These are phyloP conservation scores for Cyaniris semiargus DNA, from an alignment of 2,888 invertebrate species.

Conservation along the genomic window DNA sequence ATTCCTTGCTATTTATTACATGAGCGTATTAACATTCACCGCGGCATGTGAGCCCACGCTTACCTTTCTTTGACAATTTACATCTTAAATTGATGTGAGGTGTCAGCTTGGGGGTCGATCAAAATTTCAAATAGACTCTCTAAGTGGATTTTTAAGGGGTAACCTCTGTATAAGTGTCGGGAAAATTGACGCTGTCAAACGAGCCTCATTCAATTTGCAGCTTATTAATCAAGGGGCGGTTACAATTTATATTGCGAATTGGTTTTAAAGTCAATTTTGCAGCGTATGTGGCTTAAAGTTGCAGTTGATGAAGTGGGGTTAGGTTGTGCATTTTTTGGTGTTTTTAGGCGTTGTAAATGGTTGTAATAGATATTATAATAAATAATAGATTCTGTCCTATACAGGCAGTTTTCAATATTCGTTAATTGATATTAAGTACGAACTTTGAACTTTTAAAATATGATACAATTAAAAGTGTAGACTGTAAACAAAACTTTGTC, in stretches of 20 bases:
- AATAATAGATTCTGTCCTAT: background rate
- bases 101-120: conserved; percentile 75
- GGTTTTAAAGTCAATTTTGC: conserved; percentile 18
- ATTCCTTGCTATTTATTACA: no score
- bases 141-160: conserved; percentile 77
- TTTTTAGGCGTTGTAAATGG: background rate
- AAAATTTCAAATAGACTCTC: conserved; percentile 75
- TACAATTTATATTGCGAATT: conserved; percentile 33
- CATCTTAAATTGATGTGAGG: conserved; percentile 76
- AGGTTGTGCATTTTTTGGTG: background rate
- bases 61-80: conserved; percentile 74
- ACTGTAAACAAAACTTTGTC: background rate
- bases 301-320: background rate
- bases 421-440: no score
- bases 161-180: conserved; percentile 60
- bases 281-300: conserved; percentile 11
- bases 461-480: no score
- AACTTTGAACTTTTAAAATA: no score
- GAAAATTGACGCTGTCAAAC: conserved; percentile 79
- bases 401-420: no score
- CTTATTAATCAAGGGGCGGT: conserved; percentile 71
- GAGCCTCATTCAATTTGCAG: conserved; percentile 72
- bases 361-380: background rate
- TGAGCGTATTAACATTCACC: conserved; percentile 13
- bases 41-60: conserved; percentile 55